Evolutionary conservation across 2,888 invertebrate species (phyloP), one percentile per base, ranked within the genome.

Genomic region (Spicauda simplicius): DNA sequence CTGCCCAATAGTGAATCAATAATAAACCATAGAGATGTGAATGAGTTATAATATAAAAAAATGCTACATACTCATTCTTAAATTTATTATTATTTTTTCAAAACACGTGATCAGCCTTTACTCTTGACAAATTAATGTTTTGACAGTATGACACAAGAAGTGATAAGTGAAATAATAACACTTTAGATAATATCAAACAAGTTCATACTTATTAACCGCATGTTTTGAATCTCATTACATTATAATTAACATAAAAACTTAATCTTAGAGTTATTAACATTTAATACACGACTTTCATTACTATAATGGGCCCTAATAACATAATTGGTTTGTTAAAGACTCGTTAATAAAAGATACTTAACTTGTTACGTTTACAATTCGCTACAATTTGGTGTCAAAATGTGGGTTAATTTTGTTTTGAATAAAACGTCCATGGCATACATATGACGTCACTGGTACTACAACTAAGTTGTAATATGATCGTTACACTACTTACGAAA

Each of bases 161-260:
- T n/a, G 45, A 45, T 41, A 41, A 41, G 14, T 14, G 5, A 25
- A 25, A 5, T 25, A 8, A 33, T 33, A 33, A 33, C n/a, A n/a
- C n/a, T n/a, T n/a, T n/a, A 41, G 14, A 11, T 41, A 41, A 5
- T 41, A 5, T 33, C 33, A 33, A 12, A 0, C 12, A 37, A 37
- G 12, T 12, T n/a, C 4, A 7, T 45, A 45, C n/a, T 45, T 45
- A 45, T 6, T n/a, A 45, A n/a, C n/a, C 5, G 5, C n/a, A 45
- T n/a, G 45, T 45, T 45, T 45, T 45, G 45, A 45, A 45, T 45
- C 45, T 45, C 45, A 45, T 45, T 45, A 45, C 45, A n/a, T 6
- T 45, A 14, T 45, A 45, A 45, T 45, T 45, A 45, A 0, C 45
- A 45, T 45, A n/a, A 45, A n/a, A 45, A n/a, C 45, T 45, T 45